These are phyloP conservation scores for Pristionchus entomophagus DNA, from an alignment of 2,888 invertebrate genomes.

Conservation along the genomic window DNA sequence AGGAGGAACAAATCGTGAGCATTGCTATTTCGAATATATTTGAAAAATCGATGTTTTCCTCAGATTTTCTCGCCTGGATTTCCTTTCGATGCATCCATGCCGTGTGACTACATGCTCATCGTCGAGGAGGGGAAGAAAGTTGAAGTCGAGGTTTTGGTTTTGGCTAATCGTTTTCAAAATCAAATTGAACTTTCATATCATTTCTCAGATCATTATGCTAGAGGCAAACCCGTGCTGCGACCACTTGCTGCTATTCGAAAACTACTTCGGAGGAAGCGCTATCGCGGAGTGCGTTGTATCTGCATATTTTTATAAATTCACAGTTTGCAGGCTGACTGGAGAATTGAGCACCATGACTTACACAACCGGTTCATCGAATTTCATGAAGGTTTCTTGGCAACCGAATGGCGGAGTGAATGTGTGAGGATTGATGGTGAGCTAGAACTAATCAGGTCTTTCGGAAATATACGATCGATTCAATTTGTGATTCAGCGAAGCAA, in stretches of 20 bases:
- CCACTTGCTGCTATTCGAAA: neutral
- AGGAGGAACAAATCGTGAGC: neutral
- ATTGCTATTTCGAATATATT: neutral
- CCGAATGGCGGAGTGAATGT: conserved; percentile 25
- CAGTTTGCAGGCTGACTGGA: neutral
- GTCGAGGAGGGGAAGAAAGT: neutral
- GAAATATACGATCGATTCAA: neutral
- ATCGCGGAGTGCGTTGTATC: neutral
- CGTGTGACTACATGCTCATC: neutral
- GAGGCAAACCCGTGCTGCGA: no score
- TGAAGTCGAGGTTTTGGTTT: neutral
- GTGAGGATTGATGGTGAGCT: neutral
- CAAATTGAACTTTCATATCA: neutral
- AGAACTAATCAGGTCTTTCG: neutral
- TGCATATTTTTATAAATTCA: neutral
- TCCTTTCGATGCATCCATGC: no score
- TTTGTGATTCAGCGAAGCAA: neutral
- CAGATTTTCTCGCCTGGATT: no score
- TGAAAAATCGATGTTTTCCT: neutral
- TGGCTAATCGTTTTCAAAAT: neutral
- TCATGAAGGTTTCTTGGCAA: neutral
- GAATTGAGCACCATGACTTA: neutral
- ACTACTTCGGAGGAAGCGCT: neutral
- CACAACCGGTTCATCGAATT: neutral
- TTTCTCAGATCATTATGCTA: neutral